Percentiles rank a stretch among this genome's conserved stretches.
Conservation (phyloP, 2,888 invertebrate species). For the Nomada ruficornis region DNA sequence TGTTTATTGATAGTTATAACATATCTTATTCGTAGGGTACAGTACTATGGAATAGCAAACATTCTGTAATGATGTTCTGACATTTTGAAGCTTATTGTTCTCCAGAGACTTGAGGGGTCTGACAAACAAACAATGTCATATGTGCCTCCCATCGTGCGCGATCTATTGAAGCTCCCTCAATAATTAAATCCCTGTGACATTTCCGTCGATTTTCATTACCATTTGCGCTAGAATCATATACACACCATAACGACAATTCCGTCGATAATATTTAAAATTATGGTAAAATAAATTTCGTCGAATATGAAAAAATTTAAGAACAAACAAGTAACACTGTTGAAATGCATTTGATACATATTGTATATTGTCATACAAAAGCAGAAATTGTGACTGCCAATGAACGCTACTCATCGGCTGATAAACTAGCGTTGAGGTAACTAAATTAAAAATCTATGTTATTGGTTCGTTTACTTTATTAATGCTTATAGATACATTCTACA, state of each 20-base stretch:
- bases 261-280: not conserved
- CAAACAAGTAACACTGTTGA: not conserved
- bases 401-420: not conserved
- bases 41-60: conserved; percentile 1
- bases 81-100: conserved; percentile 56
- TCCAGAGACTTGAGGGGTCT: conserved; percentile 23
- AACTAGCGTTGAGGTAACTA: not conserved
- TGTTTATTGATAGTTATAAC: too few species aligned
- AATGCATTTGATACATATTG: not conserved
- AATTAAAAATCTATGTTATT: not conserved
- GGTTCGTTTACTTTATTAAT: not conserved
- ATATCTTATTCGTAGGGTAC: not conserved
- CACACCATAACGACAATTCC: not conserved
- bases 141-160: conserved; percentile 6
- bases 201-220: conserved; percentile 28
- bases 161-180: conserved; percentile 31
- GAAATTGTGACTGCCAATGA: not conserved
- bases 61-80: conserved; percentile 26
- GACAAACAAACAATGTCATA: conserved; percentile 29
- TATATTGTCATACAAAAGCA: not conserved
- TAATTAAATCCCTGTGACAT: conserved; percentile 57
- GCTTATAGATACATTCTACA: not conserved
- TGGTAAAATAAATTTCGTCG: not conserved
- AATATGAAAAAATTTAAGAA: not conserved
- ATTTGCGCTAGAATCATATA: not conserved